phyloP scores from a whole-genome alignment of 2,113 vertebrate species.

The Neogobius melanostomus region DNA sequence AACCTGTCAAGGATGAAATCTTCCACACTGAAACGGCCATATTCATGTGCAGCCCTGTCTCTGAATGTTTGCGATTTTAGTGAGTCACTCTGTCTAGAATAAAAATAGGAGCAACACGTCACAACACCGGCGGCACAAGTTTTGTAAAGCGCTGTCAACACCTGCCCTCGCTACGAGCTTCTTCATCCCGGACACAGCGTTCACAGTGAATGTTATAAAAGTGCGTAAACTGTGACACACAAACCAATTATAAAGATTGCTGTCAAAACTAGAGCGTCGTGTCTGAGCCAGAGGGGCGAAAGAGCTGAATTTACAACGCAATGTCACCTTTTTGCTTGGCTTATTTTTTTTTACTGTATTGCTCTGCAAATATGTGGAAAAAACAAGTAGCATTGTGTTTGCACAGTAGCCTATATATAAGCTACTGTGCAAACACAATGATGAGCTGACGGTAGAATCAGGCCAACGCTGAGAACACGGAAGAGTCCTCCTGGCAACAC shows the following conservation, averaged over 20 bases:
- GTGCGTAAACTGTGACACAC: not conserved
- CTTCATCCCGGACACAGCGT: conserved; percentile 2
- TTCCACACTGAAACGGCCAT: not conserved
- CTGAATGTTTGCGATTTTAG: not conserved
- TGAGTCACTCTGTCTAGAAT: not conserved
- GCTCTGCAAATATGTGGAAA: no score
- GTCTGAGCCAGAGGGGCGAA: not conserved
- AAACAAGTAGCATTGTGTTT: no score
- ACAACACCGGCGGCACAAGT: not conserved
- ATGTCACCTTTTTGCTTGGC: not conserved
- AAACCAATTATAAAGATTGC: conserved; percentile 7
- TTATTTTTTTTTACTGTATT: not conserved
- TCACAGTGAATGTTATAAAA: not conserved
- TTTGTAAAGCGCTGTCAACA: conserved; percentile 4
- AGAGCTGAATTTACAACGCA: not conserved
- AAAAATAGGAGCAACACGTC: conserved; percentile 1
- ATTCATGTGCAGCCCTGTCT: not conserved
- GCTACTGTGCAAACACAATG: no score
- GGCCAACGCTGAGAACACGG: no score
- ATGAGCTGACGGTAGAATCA: no score
- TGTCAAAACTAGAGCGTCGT: not conserved
- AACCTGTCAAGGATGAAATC: not conserved
- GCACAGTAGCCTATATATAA: no score
- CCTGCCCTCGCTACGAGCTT: not conserved
- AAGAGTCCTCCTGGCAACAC: no score